Percentiles rank a stretch among this genome's conserved stretches.
These are phyloP conservation scores for Eremophila alpestris DNA, from an alignment of 2,797 vertebrate genomes.

Conservation along the genomic window DNA sequence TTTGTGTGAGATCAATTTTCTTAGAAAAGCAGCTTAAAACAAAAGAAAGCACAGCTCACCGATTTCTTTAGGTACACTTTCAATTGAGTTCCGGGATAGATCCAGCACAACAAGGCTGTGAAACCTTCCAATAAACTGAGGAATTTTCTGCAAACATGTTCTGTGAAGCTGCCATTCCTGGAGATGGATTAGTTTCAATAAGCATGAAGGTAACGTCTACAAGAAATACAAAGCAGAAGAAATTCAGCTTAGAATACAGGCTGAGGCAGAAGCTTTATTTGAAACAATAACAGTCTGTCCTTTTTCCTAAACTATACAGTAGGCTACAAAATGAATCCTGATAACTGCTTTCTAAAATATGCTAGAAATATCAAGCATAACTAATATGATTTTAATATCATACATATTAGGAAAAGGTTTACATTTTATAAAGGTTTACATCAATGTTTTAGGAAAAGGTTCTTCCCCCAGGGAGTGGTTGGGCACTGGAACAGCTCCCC, in stretches of 20 bases:
- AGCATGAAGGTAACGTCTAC: conserved; percentile 85
- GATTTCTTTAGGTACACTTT: conserved; percentile 87
- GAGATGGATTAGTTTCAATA: conserved; percentile 86
- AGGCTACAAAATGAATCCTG: not conserved
- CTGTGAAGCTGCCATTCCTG: conserved; percentile 96
- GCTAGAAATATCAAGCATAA: not conserved
- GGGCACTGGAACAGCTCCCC: not conserved
- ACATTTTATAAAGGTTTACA: not conserved
- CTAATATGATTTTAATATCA: not conserved
- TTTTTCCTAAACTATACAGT: not conserved
- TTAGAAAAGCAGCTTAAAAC: not conserved
- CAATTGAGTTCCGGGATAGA: conserved; percentile 88
- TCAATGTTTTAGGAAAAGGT: not conserved
- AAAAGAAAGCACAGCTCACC: conserved; percentile 77
- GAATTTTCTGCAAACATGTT: conserved; percentile 86
- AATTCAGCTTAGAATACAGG: not conserved
- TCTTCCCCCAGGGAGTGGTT: not conserved
- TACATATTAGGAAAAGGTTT: not conserved
- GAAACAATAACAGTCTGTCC: not conserved
- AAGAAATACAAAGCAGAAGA: conserved; percentile 5
- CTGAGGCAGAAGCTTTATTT: not conserved
- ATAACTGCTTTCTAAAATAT: not conserved
- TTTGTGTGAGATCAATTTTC: not conserved
- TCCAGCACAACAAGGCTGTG: conserved; percentile 88
- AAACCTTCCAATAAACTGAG: conserved; percentile 88